A percentile compares a stretch with the other conserved stretches of the same genome.
phyloP scores from a whole-genome alignment of 2,113 vertebrate genomes.

The Spizaetus ornatus region DNA sequence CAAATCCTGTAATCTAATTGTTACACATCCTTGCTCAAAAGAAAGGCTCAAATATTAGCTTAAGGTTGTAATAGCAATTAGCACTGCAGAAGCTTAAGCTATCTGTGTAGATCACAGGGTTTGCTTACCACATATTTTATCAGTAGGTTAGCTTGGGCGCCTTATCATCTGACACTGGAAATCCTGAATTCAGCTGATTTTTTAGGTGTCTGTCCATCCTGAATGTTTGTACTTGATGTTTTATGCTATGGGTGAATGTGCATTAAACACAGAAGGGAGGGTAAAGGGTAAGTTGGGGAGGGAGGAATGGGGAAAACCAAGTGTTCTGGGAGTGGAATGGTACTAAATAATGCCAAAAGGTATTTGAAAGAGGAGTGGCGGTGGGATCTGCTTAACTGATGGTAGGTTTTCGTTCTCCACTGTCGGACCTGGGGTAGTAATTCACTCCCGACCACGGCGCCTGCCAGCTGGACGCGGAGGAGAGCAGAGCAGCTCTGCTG shows the following conservation, averaged over 20 bases:
- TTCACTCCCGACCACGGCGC: accelerated
- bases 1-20: conserved; percentile 71
- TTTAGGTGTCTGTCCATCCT: neutral
- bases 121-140: conserved; percentile 23
- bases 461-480: neutral
- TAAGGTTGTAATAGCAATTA: conserved; percentile 64
- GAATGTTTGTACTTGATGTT: neutral
- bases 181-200: neutral
- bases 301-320: neutral
- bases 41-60: conserved; percentile 67
- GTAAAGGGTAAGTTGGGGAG: neutral
- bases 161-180: neutral
- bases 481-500: neutral
- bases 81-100: conserved; percentile 46
- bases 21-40: conserved; percentile 60
- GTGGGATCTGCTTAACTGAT: neutral
- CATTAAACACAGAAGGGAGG: neutral
- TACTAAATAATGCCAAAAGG: neutral
- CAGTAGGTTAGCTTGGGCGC: neutral
- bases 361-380: neutral
- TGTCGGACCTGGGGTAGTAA: neutral
- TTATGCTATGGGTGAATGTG: neutral
- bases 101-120: conserved; percentile 31
- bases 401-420: neutral
- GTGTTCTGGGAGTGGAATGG: neutral